Evolutionary conservation across 1,140 invertebrate genomes (phyloP).

Genomic region (Penaeus vannamei): DNA sequence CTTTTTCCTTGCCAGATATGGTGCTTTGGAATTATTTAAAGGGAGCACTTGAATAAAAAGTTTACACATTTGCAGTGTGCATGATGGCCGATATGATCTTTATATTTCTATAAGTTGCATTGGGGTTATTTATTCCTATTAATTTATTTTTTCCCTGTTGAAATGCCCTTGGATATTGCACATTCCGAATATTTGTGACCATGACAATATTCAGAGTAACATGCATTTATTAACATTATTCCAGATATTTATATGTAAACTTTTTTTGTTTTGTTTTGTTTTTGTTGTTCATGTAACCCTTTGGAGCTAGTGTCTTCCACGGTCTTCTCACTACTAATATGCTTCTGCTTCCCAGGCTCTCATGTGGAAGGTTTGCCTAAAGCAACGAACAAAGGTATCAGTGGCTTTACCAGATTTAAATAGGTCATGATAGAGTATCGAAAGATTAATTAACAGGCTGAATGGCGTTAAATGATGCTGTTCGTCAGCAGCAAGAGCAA

Average conservation of each 20-base stretch:
- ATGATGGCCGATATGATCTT: slow-evolving; percentile 9
- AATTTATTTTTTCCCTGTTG: slow-evolving; percentile 47
- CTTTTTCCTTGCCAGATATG: slow-evolving; percentile 53
- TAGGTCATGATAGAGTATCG: slow-evolving; percentile 36
- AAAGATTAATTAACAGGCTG: slow-evolving; percentile 28
- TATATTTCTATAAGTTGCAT: slow-evolving; percentile 24
- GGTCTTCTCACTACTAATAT: slow-evolving; percentile 45
- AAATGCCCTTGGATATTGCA: slow-evolving; percentile 37
- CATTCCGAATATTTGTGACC: slow-evolving; percentile 59
- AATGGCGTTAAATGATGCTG: slow-evolving; percentile 44
- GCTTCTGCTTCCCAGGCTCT: slow-evolving; percentile 41
- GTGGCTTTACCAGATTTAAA: slow-evolving; percentile 5
- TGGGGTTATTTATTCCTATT: slow-evolving; percentile 60
- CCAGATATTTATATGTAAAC: neutral
- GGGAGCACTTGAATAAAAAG: slow-evolving; percentile 34
- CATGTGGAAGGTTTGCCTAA: slow-evolving; percentile 42
- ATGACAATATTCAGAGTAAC: slow-evolving; percentile 55
- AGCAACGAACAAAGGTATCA: slow-evolving; percentile 36
- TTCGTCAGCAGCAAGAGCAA: slow-evolving; percentile 50
- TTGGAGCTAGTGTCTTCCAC: slow-evolving; percentile 54
- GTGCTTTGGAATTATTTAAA: slow-evolving; percentile 41
- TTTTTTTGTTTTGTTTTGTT: neutral
- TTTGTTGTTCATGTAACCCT: neutral
- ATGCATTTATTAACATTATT: slow-evolving; percentile 49
- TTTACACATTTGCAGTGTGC: slow-evolving; percentile 47